Evolutionary conservation across 2,888 invertebrate genomes (phyloP).

Genomic region (Epiblema foenella): DNA sequence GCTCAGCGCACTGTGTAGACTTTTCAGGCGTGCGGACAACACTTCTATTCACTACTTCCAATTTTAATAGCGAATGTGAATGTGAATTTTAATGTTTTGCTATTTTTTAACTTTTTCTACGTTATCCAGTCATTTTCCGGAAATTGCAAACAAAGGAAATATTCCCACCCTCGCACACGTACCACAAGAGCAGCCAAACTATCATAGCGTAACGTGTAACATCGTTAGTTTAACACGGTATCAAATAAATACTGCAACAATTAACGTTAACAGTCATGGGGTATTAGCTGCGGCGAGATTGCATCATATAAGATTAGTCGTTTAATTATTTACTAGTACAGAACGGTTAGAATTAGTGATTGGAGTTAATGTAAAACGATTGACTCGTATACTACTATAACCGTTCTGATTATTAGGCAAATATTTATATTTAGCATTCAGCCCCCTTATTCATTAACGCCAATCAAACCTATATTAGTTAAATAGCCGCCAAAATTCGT

Average conservation of each 20-base stretch:
- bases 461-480: too few species aligned
- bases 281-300: constrained; percentile 41
- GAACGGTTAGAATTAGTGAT: neutral
- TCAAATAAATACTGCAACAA: constrained; percentile 49
- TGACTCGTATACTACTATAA: neutral
- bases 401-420: constrained; percentile 20
- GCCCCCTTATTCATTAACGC: too few species aligned
- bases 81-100: too few species aligned
- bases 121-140: too few species aligned
- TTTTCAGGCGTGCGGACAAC: neutral
- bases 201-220: constrained; percentile 58
- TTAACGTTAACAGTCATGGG: constrained; percentile 47
- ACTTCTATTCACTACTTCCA: too few species aligned
- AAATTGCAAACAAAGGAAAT: neutral
- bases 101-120: too few species aligned
- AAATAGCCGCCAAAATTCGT: too few species aligned
- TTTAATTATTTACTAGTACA: constrained; percentile 2
- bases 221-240: constrained; percentile 58
- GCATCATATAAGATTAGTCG: constrained; percentile 24
- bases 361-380: neutral
- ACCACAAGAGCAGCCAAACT: constrained; percentile 47
- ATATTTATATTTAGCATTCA: constrained; percentile 8
- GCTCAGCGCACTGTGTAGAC: neutral
- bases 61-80: too few species aligned
- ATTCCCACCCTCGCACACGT: neutral